Evolutionary conservation across 2,113 vertebrate species (phyloP).

Genomic region (Symphodus melops): DNA sequence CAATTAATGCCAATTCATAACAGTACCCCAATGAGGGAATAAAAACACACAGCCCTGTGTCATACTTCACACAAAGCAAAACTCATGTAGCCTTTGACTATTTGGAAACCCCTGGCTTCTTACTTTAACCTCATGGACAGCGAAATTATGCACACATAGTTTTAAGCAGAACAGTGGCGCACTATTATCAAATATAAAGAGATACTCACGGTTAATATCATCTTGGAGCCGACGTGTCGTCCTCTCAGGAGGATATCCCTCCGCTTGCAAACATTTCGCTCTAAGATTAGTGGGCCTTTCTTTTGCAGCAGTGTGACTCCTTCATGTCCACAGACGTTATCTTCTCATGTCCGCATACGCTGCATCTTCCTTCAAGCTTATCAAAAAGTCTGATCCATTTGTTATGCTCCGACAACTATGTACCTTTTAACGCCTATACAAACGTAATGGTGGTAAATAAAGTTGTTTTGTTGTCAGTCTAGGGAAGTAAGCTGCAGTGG

Average conservation of each 20-base stretch:
- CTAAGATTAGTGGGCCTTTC: background rate
- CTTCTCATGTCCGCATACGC: background rate
- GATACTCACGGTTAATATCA: background rate
- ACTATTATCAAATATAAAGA: background rate
- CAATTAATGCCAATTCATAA: background rate
- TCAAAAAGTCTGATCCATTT: background rate
- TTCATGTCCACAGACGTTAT: background rate
- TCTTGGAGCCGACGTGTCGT: background rate
- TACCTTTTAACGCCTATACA: background rate
- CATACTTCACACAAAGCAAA: background rate
- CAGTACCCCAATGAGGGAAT: background rate
- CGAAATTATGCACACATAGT: background rate
- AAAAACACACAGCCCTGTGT: background rate
- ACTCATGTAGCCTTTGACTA: background rate
- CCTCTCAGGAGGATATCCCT: background rate
- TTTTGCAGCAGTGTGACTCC: background rate
- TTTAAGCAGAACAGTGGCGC: too few relatives aligned
- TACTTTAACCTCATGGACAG: constrained; percentile 4
- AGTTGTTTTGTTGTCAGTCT: background rate
- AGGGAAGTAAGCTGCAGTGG: background rate
- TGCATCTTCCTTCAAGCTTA: background rate
- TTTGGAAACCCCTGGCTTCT: background rate
- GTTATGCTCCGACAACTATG: too few relatives aligned
- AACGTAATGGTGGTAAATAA: background rate
- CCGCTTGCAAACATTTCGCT: background rate